Conservation (phyloP, 1,140 invertebrate genomes). For the Drosophila lacertosa region DNA sequence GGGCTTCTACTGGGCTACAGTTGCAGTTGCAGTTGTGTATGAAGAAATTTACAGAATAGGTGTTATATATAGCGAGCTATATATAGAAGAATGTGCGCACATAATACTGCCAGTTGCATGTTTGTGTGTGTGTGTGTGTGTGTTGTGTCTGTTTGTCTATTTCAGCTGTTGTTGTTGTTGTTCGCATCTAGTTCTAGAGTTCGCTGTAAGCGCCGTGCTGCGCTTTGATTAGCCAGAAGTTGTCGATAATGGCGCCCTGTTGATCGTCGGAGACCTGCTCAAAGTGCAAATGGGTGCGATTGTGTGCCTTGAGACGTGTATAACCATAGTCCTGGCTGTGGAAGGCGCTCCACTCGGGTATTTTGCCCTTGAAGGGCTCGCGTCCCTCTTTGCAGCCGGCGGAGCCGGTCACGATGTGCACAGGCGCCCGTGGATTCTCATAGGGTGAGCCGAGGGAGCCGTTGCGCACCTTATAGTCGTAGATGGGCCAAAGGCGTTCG, state of each 20-base stretch:
- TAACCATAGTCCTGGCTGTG: constrained; percentile 96
- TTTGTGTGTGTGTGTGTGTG: constrained; percentile 8
- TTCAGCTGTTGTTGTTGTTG: neutral
- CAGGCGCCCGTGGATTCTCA: constrained; percentile 93
- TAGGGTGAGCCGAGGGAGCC: constrained; percentile 91
- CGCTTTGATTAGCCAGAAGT: constrained; percentile 91
- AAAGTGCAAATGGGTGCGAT: constrained; percentile 93
- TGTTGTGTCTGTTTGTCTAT: neutral
- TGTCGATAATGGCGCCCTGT: constrained; percentile 90
- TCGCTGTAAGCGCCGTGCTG: constrained; percentile 84
- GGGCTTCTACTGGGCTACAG: constrained; percentile 19
- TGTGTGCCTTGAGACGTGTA: constrained; percentile 91
- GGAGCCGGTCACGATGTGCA: constrained; percentile 97
- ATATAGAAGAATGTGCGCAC: constrained; percentile 52
- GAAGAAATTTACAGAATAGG: neutral
- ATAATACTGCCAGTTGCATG: constrained; percentile 66
- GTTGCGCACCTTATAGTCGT: constrained; percentile 94
- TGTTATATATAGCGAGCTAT: neutral
- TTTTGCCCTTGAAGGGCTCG: constrained; percentile 84
- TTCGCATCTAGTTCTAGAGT: constrained; percentile 84
- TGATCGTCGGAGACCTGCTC: constrained; percentile 96
- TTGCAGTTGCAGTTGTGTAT: constrained; percentile 11
- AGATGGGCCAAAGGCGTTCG: constrained; percentile 97
- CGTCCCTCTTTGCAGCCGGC: constrained; percentile 91
- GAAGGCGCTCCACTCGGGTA: constrained; percentile 80